phyloP scores from a whole-genome alignment of 2,797 vertebrate genomes.

The Sebastes steindachneri region DNA sequence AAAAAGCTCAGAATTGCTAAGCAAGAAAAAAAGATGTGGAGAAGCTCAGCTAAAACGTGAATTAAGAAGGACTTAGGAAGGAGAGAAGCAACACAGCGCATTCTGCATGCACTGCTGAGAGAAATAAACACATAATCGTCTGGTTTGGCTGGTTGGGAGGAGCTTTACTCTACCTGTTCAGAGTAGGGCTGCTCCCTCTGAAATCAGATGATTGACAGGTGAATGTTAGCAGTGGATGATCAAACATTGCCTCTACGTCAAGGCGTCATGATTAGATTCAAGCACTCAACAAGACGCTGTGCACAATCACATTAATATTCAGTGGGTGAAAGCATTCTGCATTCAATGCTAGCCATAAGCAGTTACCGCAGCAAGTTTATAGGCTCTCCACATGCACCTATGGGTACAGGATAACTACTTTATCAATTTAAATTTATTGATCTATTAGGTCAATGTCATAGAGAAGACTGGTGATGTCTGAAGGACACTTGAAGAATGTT shows the following conservation, averaged over 20 bases:
- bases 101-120: constrained; percentile 77
- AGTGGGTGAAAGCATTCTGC: constrained; percentile 29
- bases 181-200: constrained; percentile 86
- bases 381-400: background rate
- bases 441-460: background rate
- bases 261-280: constrained; percentile 50
- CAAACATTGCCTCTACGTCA: constrained; percentile 44
- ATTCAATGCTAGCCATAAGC: constrained; percentile 45
- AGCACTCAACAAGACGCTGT: constrained; percentile 23
- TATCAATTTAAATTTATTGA: background rate
- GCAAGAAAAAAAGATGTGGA: constrained; percentile 17
- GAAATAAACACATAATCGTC: constrained; percentile 65
- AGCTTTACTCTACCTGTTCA: constrained; percentile 87
- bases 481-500: background rate
- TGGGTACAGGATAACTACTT: background rate
- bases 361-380: constrained; percentile 14
- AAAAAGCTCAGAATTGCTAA: constrained; percentile 52
- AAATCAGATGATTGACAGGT: constrained; percentile 85
- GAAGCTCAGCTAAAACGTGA: constrained; percentile 39
- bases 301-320: constrained; percentile 48
- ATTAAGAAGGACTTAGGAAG: constrained; percentile 51
- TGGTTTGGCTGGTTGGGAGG: constrained; percentile 69
- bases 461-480: background rate
- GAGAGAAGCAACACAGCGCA: constrained; percentile 52
- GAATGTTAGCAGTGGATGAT: constrained; percentile 73